Evolutionary conservation across 2,113 vertebrate genomes (phyloP).

Genomic region (Sapayoa aenigma): DNA sequence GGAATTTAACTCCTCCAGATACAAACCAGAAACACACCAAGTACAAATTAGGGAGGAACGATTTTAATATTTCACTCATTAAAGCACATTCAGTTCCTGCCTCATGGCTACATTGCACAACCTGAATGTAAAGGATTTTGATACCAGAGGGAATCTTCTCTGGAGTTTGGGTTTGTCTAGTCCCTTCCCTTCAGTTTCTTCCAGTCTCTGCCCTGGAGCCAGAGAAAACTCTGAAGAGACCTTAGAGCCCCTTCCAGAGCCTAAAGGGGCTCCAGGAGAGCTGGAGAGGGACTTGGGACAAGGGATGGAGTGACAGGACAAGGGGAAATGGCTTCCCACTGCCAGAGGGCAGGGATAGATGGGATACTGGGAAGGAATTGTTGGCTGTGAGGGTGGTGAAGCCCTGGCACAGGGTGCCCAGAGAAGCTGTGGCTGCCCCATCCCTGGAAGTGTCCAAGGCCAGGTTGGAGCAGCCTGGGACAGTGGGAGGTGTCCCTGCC

Average conservation of each 20-base stretch:
- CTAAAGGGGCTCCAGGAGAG: not conserved
- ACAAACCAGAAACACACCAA: not conserved
- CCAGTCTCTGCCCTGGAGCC: not conserved
- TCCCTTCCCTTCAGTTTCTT: not conserved
- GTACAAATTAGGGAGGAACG: not conserved
- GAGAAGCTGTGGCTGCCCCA: not conserved
- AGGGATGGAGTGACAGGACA: not conserved
- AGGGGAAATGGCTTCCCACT: not conserved
- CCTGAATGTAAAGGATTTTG: not conserved
- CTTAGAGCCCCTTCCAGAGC: rapidly evolving
- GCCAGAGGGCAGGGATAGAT: not conserved
- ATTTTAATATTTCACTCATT: not conserved
- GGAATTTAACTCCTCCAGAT: conserved; percentile 48
- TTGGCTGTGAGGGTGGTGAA: not conserved
- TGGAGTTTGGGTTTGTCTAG: not conserved
- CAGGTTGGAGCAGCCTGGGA: not conserved
- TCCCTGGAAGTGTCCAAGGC: not conserved
- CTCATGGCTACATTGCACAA: not conserved
- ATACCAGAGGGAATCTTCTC: not conserved
- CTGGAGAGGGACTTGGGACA: not conserved
- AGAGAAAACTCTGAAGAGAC: not conserved
- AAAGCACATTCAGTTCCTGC: not conserved
- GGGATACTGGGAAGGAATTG: not conserved
- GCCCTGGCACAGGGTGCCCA: not conserved
- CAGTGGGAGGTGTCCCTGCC: not conserved